Conservation (phyloP, 2,888 invertebrate genomes). For the Mythimna impura region DNA sequence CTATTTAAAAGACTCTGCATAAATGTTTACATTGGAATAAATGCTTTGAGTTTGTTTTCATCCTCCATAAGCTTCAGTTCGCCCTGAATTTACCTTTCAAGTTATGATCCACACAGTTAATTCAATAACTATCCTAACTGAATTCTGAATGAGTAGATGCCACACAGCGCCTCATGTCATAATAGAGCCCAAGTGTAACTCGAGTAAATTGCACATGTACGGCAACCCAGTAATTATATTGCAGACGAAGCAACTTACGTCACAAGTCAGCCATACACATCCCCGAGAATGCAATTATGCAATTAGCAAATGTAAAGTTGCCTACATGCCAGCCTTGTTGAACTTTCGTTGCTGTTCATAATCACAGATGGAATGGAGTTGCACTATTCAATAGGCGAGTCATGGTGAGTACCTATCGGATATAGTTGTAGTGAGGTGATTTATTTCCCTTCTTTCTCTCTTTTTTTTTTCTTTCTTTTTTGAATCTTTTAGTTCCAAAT, state of each 20-base stretch:
- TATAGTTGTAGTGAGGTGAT: neutral
- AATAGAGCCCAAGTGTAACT: conserved; percentile 36
- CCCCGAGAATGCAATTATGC: conserved; percentile 49
- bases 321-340: conserved; percentile 10
- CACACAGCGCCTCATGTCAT: conserved; percentile 15
- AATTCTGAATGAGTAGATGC: conserved; percentile 22
- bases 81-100: neutral
- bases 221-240: conserved; percentile 50
- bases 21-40: neutral
- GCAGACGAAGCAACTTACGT: conserved; percentile 41
- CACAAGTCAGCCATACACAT: conserved; percentile 33
- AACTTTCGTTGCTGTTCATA: conserved; percentile 10
- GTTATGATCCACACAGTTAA: conserved; percentile 1
- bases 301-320: conserved; percentile 48
- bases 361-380: neutral
- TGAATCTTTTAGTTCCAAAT: too few species aligned
- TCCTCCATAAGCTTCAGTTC: neutral
- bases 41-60: neutral
- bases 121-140: conserved; percentile 4
- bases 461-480: too few species aligned
- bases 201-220: conserved; percentile 39
- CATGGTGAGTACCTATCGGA: too few species aligned
- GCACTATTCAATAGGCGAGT: neutral
- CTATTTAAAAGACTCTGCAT: neutral
- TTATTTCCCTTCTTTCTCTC: too few species aligned